A percentile compares a stretch with the other conserved stretches of the same genome.
Evolutionary conservation across 2,888 invertebrate genomes (phyloP).

Genomic region (Lepidocyrtoides sp.): DNA sequence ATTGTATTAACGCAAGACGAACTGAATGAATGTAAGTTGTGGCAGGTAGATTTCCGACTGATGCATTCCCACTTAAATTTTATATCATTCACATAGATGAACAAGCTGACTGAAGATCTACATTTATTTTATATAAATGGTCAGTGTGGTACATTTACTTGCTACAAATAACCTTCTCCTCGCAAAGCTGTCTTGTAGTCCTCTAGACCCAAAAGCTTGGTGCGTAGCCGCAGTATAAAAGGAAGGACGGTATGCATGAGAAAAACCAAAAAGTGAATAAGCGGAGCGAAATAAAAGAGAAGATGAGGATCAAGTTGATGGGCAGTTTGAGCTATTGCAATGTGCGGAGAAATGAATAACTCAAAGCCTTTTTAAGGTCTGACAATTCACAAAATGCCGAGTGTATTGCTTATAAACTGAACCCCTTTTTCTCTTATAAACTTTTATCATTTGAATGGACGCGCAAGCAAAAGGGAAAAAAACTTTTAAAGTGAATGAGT

Average conservation of each 20-base stretch:
- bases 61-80: slow-evolving; percentile 59
- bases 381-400: slow-evolving; percentile 59
- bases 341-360: slow-evolving; percentile 73
- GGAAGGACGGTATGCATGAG: slow-evolving; percentile 63
- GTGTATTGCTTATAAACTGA: background rate
- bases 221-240: background rate
- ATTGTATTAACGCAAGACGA: background rate
- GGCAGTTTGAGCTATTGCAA: slow-evolving; percentile 76
- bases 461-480: background rate
- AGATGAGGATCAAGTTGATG: slow-evolving; percentile 75
- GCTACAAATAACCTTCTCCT: slow-evolving; percentile 11
- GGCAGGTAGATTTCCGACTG: slow-evolving; percentile 58
- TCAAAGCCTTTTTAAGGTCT: slow-evolving; percentile 68
- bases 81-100: slow-evolving; percentile 56
- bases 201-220: background rate
- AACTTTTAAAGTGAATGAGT: slow-evolving; percentile 37
- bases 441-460: slow-evolving; percentile 35
- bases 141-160: slow-evolving; percentile 45
- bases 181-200: slow-evolving; percentile 58
- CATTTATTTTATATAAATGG: slow-evolving; percentile 55
- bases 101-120: slow-evolving; percentile 19
- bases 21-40: too few relatives aligned
- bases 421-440: slow-evolving; percentile 25
- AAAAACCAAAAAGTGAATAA: slow-evolving; percentile 28
- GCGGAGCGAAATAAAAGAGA: slow-evolving; percentile 29